phyloP scores from a whole-genome alignment of 2,797 vertebrate species.

The Cryptoprocta ferox region DNA sequence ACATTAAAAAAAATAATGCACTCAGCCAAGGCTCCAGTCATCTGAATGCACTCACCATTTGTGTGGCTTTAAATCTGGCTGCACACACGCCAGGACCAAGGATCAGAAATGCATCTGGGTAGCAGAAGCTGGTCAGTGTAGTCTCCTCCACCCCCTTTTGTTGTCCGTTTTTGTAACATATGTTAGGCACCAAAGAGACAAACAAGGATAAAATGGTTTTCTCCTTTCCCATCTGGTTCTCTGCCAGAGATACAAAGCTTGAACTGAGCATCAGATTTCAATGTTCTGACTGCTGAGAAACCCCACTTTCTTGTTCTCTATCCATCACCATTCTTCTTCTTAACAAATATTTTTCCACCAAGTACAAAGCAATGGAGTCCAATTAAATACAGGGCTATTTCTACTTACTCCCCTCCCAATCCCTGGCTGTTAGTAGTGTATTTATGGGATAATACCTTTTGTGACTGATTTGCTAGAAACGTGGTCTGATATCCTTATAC shows the following conservation, averaged over 20 bases:
- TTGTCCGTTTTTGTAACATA: conserved; percentile 69
- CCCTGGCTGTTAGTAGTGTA: not conserved
- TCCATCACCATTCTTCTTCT: conserved; percentile 21
- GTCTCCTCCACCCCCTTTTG: not conserved
- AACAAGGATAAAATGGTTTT: conserved; percentile 54
- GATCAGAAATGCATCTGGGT: conserved; percentile 65
- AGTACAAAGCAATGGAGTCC: not conserved
- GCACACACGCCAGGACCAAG: not conserved
- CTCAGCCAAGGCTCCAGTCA: not conserved
- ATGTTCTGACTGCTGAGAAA: not conserved
- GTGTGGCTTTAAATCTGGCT: conserved; percentile 60
- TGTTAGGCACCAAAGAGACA: conserved; percentile 58
- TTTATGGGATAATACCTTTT: not conserved
- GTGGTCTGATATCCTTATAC: not conserved
- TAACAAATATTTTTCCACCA: conserved; percentile 14
- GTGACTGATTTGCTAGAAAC: not conserved
- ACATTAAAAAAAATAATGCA: conserved; percentile 44
- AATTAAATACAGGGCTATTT: not conserved
- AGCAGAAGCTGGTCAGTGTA: conserved; percentile 44
- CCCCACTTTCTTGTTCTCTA: not conserved
- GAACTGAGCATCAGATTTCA: conserved; percentile 61
- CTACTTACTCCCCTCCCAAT: not conserved
- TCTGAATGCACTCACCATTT: conserved; percentile 65
- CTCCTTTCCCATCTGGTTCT: conserved; percentile 66
- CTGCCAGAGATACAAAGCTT: conserved; percentile 4